These are phyloP conservation scores for Coelopa frigida DNA, from an alignment of 1,140 invertebrate genomes.

Conservation along the genomic window DNA sequence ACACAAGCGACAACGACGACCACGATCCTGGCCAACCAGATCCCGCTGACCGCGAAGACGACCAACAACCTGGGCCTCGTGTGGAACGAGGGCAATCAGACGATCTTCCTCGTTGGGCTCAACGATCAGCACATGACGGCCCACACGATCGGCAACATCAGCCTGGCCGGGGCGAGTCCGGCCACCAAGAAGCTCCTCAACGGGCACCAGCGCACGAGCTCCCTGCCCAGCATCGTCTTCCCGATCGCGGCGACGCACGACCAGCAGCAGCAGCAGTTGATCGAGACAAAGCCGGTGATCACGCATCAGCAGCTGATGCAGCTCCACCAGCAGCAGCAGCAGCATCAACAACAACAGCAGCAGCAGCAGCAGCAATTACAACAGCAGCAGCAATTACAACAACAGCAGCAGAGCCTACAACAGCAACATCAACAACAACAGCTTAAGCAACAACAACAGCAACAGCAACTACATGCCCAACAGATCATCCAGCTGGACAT, in stretches of 20 bases:
- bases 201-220: slow-evolving; percentile 39
- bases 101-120: slow-evolving; percentile 38
- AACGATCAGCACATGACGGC: slow-evolving; percentile 42
- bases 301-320: slow-evolving; percentile 26
- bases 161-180: slow-evolving; percentile 31
- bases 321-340: slow-evolving; percentile 22
- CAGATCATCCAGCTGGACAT: slow-evolving; percentile 44
- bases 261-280: slow-evolving; percentile 15
- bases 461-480: slow-evolving; percentile 24
- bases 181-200: slow-evolving; percentile 36
- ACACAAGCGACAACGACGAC: slow-evolving; percentile 5
- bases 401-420: slow-evolving; percentile 28
- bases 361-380: slow-evolving; percentile 21
- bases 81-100: slow-evolving; percentile 43
- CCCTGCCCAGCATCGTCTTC: slow-evolving; percentile 38
- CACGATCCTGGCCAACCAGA: slow-evolving; percentile 16
- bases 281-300: slow-evolving; percentile 34
- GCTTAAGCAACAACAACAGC: slow-evolving; percentile 8
- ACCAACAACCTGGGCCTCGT: slow-evolving; percentile 36
- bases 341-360: slow-evolving; percentile 18
- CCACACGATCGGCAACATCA: slow-evolving; percentile 38
- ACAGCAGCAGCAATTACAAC: slow-evolving; percentile 2
- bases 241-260: slow-evolving; percentile 27
- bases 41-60: slow-evolving; percentile 16
- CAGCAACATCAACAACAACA: slow-evolving; percentile 21